Evolutionary conservation across 1,140 invertebrate genomes (phyloP).

Genomic region (Camponotus vicinus): DNA sequence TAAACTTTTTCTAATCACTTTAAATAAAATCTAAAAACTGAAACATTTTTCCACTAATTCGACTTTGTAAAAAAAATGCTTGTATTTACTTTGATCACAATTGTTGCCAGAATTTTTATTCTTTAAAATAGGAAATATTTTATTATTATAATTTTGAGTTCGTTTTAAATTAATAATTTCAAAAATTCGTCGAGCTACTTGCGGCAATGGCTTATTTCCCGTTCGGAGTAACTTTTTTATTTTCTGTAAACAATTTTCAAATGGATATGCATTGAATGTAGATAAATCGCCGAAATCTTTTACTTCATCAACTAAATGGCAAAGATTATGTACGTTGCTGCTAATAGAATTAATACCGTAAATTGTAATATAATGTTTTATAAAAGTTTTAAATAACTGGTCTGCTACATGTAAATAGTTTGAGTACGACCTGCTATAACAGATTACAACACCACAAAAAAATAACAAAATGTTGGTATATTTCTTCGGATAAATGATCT

Average conservation of each 20-base stretch:
- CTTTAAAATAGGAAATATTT: constrained; percentile 29
- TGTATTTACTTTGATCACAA: constrained; percentile 29
- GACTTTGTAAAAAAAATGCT: constrained; percentile 24
- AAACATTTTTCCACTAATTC: too few species aligned
- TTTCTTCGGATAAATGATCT: constrained; percentile 33
- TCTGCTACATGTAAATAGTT: constrained; percentile 31
- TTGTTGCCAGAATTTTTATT: constrained; percentile 39
- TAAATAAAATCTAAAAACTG: too few species aligned
- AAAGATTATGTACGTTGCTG: constrained; percentile 35
- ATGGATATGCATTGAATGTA: constrained; percentile 29
- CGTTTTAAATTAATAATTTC: constrained; percentile 26
- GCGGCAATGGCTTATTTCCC: constrained; percentile 25
- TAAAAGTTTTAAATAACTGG: constrained; percentile 28
- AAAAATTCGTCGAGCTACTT: constrained; percentile 22
- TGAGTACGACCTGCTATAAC: constrained; percentile 18
- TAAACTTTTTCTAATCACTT: too few species aligned
- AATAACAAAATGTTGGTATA: constrained; percentile 42
- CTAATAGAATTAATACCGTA: constrained; percentile 25
- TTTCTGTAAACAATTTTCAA: constrained; percentile 39
- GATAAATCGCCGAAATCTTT: constrained; percentile 37
- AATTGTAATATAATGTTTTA: constrained; percentile 24
- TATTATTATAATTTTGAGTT: constrained; percentile 16
- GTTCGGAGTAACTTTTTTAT: not conserved
- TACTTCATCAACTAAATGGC: constrained; percentile 28
- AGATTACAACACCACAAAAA: constrained; percentile 26